phyloP scores from a whole-genome alignment of 2,888 invertebrate genomes.

The Ennomos fuscantarius region DNA sequence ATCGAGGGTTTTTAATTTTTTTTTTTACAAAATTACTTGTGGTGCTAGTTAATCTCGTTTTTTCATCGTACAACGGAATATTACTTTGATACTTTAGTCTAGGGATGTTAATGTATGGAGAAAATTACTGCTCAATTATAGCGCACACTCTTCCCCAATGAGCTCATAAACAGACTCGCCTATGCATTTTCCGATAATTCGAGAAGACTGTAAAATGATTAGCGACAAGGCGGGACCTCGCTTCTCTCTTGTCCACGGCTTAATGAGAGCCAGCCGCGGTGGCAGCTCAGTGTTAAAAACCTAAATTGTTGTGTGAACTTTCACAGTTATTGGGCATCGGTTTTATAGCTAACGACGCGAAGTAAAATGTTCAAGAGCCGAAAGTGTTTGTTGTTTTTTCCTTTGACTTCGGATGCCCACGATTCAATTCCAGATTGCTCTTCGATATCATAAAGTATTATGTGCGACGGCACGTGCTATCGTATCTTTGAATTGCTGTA shows the following conservation, averaged over 20 bases:
- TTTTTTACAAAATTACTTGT: too few species aligned
- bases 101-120: slow-evolving; percentile 9
- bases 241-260: slow-evolving; percentile 45
- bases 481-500: slow-evolving; percentile 37
- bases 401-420: slow-evolving; percentile 51
- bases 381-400: slow-evolving; percentile 56
- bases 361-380: slow-evolving; percentile 54
- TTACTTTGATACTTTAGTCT: not conserved
- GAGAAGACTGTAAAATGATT: slow-evolving; percentile 74
- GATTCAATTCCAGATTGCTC: slow-evolving; percentile 52
- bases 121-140: slow-evolving; percentile 29
- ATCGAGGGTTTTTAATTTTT: too few species aligned
- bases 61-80: not conserved
- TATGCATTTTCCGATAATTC: slow-evolving; percentile 58
- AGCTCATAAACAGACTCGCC: slow-evolving; percentile 38
- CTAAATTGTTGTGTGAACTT: slow-evolving; percentile 84
- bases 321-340: slow-evolving; percentile 75
- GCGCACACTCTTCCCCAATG: slow-evolving; percentile 39
- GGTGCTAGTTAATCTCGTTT: not conserved
- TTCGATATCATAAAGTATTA: slow-evolving; percentile 56
- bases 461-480: slow-evolving; percentile 71
- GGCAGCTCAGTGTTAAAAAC: slow-evolving; percentile 79
- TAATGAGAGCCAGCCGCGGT: slow-evolving; percentile 72
- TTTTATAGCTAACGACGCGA: slow-evolving; percentile 64
- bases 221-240: slow-evolving; percentile 64